A percentile compares a stretch with the other conserved stretches of the same genome.
phyloP scores from a whole-genome alignment of 2,797 vertebrate species.

The Eulemur mongoz region DNA sequence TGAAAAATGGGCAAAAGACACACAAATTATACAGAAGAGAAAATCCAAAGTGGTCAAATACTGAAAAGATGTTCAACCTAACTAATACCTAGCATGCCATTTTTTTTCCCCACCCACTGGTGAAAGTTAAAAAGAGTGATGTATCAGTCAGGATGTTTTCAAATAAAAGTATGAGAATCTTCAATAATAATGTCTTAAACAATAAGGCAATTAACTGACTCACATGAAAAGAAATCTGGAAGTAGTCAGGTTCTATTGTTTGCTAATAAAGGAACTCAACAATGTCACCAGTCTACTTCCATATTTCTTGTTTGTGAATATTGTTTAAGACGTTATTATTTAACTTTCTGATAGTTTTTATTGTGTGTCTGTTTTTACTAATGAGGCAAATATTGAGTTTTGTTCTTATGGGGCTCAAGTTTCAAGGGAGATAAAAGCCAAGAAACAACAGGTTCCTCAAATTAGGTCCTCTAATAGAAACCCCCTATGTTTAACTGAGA shows the following conservation, averaged over 20 bases:
- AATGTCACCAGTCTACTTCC: not conserved
- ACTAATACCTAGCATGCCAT: not conserved
- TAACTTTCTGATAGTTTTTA: not conserved
- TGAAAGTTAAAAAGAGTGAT: not conserved
- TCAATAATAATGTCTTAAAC: not conserved
- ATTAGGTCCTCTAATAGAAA: not conserved
- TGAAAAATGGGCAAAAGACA: not conserved
- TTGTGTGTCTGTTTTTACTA: not conserved
- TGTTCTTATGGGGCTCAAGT: not conserved
- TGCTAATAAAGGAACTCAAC: not conserved
- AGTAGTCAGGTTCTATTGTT: not conserved
- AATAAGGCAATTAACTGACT: not conserved
- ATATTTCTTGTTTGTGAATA: constrained; percentile 7
- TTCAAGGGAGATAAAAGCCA: not conserved
- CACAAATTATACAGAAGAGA: not conserved
- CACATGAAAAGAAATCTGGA: not conserved
- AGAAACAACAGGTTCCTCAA: not conserved
- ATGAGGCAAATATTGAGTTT: not conserved
- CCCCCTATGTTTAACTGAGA: not conserved
- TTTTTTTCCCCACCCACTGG: not conserved
- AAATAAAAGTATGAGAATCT: not conserved
- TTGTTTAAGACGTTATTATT: not conserved
- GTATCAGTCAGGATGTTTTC: not conserved
- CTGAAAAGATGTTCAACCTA: not conserved
- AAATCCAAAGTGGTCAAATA: not conserved